A percentile compares a stretch with the other conserved stretches of the same genome.
phyloP scores from a whole-genome alignment of 1,140 invertebrate species.

The Nebria ingens region DNA sequence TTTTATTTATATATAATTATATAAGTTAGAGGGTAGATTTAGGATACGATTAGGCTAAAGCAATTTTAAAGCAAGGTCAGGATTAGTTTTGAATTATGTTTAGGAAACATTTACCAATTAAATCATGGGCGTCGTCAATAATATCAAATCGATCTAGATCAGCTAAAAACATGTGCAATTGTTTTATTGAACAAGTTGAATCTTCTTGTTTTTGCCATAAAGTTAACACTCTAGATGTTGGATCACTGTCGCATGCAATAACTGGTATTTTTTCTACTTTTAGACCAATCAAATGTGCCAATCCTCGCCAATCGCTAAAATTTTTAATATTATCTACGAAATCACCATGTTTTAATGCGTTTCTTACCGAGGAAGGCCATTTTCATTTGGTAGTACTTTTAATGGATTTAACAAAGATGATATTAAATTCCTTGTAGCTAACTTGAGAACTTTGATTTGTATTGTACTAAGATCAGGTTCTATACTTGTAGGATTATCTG shows the following conservation, averaged over 20 bases:
- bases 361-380: conserved; percentile 42
- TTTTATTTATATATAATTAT: neutral
- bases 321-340: conserved; percentile 10
- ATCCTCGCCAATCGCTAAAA: conserved; percentile 55
- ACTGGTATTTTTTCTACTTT: conserved; percentile 36
- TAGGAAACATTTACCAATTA: conserved; percentile 49
- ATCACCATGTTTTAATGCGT: conserved; percentile 3
- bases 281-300: conserved; percentile 44
- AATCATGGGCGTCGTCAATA: conserved; percentile 42
- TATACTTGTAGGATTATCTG: neutral
- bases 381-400: conserved; percentile 45
- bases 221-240: conserved; percentile 40
- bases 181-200: conserved; percentile 35
- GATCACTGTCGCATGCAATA: conserved; percentile 38
- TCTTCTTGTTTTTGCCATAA: conserved; percentile 36
- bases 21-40: neutral
- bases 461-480: neutral
- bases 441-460: conserved; percentile 33
- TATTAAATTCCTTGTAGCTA: conserved; percentile 36
- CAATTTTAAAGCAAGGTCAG: conserved; percentile 10
- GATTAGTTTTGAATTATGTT: conserved; percentile 10
- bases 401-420: conserved; percentile 46
- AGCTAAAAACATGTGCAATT: conserved; percentile 41
- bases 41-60: neutral
- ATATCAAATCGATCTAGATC: conserved; percentile 57